phyloP scores from a whole-genome alignment of 2,888 invertebrate genomes.

The Zelleria hepariella region DNA sequence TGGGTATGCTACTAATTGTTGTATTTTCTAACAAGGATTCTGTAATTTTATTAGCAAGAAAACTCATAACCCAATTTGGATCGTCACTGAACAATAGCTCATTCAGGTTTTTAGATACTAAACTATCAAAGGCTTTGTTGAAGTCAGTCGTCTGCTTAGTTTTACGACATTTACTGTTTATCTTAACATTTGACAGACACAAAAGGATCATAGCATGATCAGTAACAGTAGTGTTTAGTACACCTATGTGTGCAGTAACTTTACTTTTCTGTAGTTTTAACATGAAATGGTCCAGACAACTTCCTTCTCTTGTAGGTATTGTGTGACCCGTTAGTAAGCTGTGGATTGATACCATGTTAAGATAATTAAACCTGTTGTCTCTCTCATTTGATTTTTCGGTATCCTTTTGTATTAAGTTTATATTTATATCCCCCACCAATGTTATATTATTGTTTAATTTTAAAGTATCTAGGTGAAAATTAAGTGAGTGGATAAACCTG shows the following conservation, averaged over 20 bases:
- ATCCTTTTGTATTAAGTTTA: not conserved
- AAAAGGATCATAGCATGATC: constrained; percentile 8
- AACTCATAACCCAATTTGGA: not conserved
- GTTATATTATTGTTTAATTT: not conserved
- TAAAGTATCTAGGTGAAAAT: not conserved
- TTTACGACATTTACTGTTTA: not conserved
- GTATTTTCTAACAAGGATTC: not conserved
- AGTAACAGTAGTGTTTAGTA: constrained; percentile 9
- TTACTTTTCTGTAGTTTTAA: constrained; percentile 6
- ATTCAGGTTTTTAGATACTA: not conserved
- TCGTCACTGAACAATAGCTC: not conserved
- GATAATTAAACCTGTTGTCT: not conserved
- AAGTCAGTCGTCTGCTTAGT: not conserved
- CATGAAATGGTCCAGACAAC: constrained; percentile 10
- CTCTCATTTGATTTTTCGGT: not conserved
- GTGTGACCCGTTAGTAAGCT: constrained; percentile 8
- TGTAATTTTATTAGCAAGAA: not conserved
- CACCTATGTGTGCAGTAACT: not conserved
- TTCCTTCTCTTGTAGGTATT: constrained; percentile 8
- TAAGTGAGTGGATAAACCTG: not conserved
- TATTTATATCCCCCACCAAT: constrained; percentile 1
- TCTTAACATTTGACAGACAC: not conserved
- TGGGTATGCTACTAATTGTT: not conserved
- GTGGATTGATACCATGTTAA: constrained; percentile 4
- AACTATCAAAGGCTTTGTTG: not conserved